A percentile compares a stretch with the other conserved stretches of the same genome.
phyloP scores from a whole-genome alignment of 2,888 invertebrate species.

The Thyatira batis region DNA sequence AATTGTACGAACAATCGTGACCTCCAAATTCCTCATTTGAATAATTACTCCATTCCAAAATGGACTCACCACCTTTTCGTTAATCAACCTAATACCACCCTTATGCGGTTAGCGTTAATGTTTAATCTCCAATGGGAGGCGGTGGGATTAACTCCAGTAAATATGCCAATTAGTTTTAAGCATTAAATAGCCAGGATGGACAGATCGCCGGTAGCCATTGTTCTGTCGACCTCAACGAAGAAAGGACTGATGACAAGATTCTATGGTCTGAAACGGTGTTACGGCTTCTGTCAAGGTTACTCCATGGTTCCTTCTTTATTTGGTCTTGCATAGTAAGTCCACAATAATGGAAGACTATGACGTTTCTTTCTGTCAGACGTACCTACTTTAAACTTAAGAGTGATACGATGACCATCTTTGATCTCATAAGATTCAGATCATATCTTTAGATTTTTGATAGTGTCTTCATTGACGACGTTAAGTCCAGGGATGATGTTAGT shows the following conservation, averaged over 20 bases:
- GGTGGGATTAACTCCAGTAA: constrained; percentile 37
- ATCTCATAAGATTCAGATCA: no score
- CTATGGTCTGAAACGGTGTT: constrained; percentile 19
- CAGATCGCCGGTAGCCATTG: constrained; percentile 60
- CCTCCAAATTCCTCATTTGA: constrained; percentile 80
- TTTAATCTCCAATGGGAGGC: constrained; percentile 17
- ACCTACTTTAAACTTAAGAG: no score
- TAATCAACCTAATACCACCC: constrained; percentile 17
- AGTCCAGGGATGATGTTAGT: no score
- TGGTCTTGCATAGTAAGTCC: constrained; percentile 42
- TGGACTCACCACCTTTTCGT: constrained; percentile 29
- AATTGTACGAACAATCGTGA: constrained; percentile 58
- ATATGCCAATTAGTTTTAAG: constrained; percentile 60
- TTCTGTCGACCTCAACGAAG: constrained; percentile 68
- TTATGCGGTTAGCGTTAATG: constrained; percentile 6
- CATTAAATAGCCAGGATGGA: constrained; percentile 67
- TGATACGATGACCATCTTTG: no score
- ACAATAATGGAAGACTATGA: no score
- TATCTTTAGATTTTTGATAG: no score
- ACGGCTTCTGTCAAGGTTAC: constrained; percentile 71
- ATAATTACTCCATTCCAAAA: constrained; percentile 42
- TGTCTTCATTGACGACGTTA: no score
- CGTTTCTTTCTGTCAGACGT: no score
- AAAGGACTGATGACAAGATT: constrained; percentile 71
- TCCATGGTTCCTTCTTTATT: constrained; percentile 39